Evolutionary conservation across 2,888 invertebrate species (phyloP), one percentile per base, ranked within the genome.

Genomic region (Halictus ligatus): DNA sequence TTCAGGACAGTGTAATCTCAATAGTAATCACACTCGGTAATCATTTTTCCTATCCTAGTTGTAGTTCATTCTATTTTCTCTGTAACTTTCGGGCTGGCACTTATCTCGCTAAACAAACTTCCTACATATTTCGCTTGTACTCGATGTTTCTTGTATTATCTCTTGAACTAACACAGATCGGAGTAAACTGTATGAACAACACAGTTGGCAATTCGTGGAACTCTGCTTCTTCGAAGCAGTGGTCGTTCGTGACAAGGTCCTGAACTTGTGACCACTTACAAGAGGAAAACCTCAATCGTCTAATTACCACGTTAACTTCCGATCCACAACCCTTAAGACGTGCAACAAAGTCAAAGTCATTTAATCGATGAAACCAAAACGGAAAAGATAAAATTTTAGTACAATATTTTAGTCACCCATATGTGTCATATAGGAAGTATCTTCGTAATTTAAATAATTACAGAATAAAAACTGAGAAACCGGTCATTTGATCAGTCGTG

Each of bases 61-160:
- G 15, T 15, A 29, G 25, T 64, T 25, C 64, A 29, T 64, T 29
- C 64, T 64, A 29, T 64, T 35, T 35, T 64, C 64, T 29, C 64
- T 29, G 29, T 64, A 15, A 25, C 64, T 29, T 7, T 29, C 64
- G 6, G 6, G 13, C 60, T 13, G 15, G 15, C 7, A 15, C 64
- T 64, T 64, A 64, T 64, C 64, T 64, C 15, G 15, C 29, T 64
- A 64, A 64, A 64, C 64, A 64, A 64, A 64, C 64, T 64, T 15
- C 15, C 64, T 64, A 64, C 64, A 64, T 29, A 64, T 64, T 64
- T 64, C 15, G 15, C 64, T 64, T 25, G 25, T 29, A 7, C 64
- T 29, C 29, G 29, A 29, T 29, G 29, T 15, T 64, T 25, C 64
- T 64, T 15, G 5, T 15, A 29, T n/a, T 64, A 64, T 29, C 64